phyloP scores from a whole-genome alignment of 1,140 invertebrate species.

The Magallana ariakensis region DNA sequence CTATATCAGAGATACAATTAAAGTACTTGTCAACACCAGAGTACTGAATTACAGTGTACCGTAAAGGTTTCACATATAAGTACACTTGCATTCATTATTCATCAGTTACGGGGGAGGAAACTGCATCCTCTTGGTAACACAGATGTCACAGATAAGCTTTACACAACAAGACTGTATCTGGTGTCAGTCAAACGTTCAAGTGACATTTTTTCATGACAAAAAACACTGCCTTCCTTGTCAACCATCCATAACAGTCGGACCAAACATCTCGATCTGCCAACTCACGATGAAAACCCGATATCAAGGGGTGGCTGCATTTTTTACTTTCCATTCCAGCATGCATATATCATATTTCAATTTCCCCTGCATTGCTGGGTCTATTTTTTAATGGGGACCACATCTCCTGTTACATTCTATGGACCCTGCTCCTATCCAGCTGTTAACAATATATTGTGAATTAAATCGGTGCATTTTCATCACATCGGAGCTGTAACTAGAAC shows the following conservation, averaged over 20 bases:
- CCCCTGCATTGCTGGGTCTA: slow-evolving; percentile 8
- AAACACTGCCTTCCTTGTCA: slow-evolving; percentile 10
- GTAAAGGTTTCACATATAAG: no score
- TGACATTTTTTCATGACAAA: neutral
- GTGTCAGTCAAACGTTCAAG: slow-evolving; percentile 18
- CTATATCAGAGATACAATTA: no score
- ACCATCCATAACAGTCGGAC: neutral
- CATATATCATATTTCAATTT: neutral
- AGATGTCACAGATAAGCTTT: neutral
- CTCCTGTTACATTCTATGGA: neutral
- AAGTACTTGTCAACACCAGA: no score
- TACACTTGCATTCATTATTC: no score
- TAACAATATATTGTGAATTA: slow-evolving; percentile 15
- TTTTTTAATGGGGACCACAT: slow-evolving; percentile 11
- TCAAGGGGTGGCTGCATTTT: neutral
- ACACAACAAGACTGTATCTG: neutral
- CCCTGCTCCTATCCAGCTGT: neutral
- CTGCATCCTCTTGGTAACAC: neutral
- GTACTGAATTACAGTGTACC: no score
- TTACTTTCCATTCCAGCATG: neutral
- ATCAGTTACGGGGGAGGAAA: neutral
- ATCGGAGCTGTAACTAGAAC: neutral
- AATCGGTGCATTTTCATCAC: neutral
- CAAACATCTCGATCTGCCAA: neutral
- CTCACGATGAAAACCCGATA: slow-evolving; percentile 3